Percentiles rank a stretch among this genome's conserved stretches.
These are phyloP conservation scores for Adelosebastes latens DNA, from an alignment of 2,797 vertebrate genomes.

Conservation along the genomic window DNA sequence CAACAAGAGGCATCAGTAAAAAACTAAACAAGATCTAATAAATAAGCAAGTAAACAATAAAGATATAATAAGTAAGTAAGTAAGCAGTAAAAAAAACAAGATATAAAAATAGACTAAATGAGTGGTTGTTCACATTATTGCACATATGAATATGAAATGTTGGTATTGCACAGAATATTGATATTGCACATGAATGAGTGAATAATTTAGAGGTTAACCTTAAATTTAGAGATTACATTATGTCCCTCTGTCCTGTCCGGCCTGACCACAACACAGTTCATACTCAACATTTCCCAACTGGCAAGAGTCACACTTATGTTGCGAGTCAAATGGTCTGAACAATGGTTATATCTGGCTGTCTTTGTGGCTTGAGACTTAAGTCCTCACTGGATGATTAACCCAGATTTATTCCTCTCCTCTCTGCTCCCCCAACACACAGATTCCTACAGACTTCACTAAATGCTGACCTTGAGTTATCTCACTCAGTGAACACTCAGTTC, in stretches of 20 bases:
- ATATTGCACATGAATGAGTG: too few species aligned
- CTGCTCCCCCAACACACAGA: too few species aligned
- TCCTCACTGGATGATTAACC: constrained; percentile 54
- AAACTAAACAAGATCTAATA: too few species aligned
- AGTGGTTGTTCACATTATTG: too few species aligned
- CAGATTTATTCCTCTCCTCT: constrained; percentile 37
- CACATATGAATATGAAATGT: too few species aligned
- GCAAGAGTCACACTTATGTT: background rate
- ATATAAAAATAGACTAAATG: too few species aligned
- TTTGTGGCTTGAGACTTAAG: constrained; percentile 33
- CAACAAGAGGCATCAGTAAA: too few species aligned
- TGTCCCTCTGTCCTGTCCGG: background rate
- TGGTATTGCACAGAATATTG: too few species aligned
- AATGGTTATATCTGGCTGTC: constrained; percentile 39
- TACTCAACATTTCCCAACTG: constrained; percentile 5
- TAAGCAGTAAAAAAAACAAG: too few species aligned
- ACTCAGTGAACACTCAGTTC: constrained; percentile 65
- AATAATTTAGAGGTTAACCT: too few species aligned
- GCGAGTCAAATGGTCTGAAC: constrained; percentile 9
- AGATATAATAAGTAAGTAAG: too few species aligned
- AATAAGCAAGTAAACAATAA: too few species aligned
- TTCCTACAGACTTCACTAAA: background rate
- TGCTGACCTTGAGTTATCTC: constrained; percentile 46
- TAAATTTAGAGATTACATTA: background rate
- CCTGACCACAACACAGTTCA: background rate